Base-by-base conservation (phyloP, 2,797 vertebrate species). In the Scolopax bukidnonensis region DNA sequence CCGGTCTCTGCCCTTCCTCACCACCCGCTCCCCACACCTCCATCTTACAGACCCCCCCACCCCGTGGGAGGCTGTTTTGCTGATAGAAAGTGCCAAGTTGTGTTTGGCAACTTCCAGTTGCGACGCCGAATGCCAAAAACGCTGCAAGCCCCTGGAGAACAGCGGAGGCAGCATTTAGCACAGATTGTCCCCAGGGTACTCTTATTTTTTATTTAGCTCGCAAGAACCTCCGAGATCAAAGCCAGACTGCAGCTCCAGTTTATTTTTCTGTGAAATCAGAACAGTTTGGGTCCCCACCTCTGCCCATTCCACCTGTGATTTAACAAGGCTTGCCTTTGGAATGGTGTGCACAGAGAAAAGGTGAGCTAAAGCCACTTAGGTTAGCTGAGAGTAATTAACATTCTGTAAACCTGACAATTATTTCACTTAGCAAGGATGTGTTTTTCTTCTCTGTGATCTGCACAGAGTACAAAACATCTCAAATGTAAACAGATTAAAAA, bases 141-240 rank as follows among this genome's bases (percentile, higher is more conserved):
- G 0, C 74, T 85, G 77, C 81, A 90, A 93, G 80, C 5, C 63
- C 43, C 77, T 40, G 74, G 76, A 91, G 93, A 87, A 57, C 17
- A 41, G 65, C 1, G 4, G 47, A 93, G 57, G 73, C 79, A 75
- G 76, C 87, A 71, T 56, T 32, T 4, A 86, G 54, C 85, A 83
- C 57, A 65, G 45, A 51, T 33, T 50, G 70, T 93, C 59, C 69
- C 89, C 77, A 75, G 82, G 60, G 68, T 51, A 71, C 68, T 18
- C 64, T 94, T 78, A 48, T 43, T 47, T 71, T 93, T 82, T 90
- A 89, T 85, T 95, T 85, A 84, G 93, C 47, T 87, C 82, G 48
- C 76, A 87, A 89, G 84, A 61, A 82, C 78, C 64, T 87, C 71
- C 24, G 45, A 91, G 88, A 95, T 91, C 64, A 74, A 84, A 96